Percentiles rank a stretch among this genome's conserved stretches.
Conservation (phyloP, 2,113 vertebrate species). For the Lampris incognitus region DNA sequence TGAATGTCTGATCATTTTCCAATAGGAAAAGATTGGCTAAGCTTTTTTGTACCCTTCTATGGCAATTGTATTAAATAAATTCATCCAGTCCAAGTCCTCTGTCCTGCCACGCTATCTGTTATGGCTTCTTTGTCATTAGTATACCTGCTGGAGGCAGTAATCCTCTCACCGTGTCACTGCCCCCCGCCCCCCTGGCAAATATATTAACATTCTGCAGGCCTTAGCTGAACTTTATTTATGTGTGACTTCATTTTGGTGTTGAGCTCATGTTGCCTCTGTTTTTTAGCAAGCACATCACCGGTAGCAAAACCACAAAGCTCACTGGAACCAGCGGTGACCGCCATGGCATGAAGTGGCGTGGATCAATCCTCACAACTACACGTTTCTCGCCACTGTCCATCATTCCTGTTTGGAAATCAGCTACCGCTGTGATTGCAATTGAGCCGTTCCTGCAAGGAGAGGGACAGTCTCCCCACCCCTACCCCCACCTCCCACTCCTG, state of each 20-base stretch:
- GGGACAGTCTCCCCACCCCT: not conserved
- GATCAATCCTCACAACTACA: conserved; percentile 44
- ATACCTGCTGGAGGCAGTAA: conserved; percentile 37
- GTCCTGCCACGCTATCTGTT: conserved; percentile 38
- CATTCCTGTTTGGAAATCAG: conserved; percentile 42
- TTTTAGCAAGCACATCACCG: conserved; percentile 15
- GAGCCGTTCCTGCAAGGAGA: conserved; percentile 34
- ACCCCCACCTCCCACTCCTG: conserved; percentile 5
- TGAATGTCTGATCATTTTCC: conserved; percentile 44
- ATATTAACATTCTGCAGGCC: not conserved
- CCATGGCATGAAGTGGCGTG: conserved; percentile 31
- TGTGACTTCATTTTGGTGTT: conserved; percentile 23
- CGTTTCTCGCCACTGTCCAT: conserved; percentile 25
- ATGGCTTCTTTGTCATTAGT: conserved; percentile 43
- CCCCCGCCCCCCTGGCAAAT: conserved; percentile 5
- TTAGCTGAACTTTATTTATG: conserved; percentile 25
- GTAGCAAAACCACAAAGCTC: conserved; percentile 15
- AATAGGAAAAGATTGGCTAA: conserved; percentile 38
- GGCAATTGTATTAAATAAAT: conserved; percentile 45
- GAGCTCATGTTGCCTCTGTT: conserved; percentile 24
- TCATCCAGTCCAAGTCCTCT: conserved; percentile 27
- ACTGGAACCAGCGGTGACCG: conserved; percentile 24
- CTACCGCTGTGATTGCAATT: conserved; percentile 26
- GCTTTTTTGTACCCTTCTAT: conserved; percentile 57
- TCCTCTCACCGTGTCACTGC: conserved; percentile 35